Evolutionary conservation across 2,113 vertebrate genomes (phyloP).

Genomic region (Microtus montanus): DNA sequence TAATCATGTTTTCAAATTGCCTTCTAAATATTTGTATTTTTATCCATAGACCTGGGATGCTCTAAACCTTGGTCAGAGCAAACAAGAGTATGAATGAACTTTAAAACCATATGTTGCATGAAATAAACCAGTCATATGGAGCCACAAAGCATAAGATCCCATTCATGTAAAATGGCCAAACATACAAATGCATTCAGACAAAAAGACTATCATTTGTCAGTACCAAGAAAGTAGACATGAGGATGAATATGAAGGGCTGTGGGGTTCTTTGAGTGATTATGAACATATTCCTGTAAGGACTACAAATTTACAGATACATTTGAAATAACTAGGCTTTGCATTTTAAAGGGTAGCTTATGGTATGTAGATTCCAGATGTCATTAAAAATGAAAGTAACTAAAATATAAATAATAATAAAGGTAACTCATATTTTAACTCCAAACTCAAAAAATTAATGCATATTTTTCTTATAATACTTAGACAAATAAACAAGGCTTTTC

Average conservation of each 20-base stretch:
- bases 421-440: not conserved
- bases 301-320: constrained; percentile 6
- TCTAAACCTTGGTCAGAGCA: not conserved
- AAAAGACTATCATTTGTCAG: not conserved
- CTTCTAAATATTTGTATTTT: not conserved
- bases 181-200: not conserved
- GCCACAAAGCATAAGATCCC: not conserved
- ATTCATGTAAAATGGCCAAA: not conserved
- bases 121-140: not conserved
- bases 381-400: not conserved
- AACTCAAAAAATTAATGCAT: not conserved
- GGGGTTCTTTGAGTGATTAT: not conserved
- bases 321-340: not conserved
- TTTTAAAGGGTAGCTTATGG: not conserved
- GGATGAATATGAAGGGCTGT: not conserved
- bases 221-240: not conserved
- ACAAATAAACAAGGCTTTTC: not conserved
- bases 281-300: not conserved
- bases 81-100: not conserved
- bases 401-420: not conserved
- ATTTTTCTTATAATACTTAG: not conserved
- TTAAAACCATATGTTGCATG: not conserved
- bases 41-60: not conserved
- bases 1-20: not conserved
- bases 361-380: not conserved